Percentiles rank a stretch among this genome's conserved stretches.
These are phyloP conservation scores for Hecatera dysodea DNA, from an alignment of 2,888 invertebrate genomes.

Conservation along the genomic window DNA sequence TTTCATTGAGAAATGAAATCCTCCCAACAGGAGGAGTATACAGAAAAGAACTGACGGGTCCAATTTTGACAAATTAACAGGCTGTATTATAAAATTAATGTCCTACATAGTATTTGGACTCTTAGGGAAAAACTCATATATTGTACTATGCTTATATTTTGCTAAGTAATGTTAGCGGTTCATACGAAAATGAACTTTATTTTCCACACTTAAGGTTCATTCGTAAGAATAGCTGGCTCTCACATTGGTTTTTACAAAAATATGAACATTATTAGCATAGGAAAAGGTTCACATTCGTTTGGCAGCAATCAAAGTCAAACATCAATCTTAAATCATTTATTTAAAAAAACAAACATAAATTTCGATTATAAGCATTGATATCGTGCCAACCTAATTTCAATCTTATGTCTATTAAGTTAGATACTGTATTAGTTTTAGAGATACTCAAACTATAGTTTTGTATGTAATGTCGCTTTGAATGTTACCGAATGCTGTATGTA, in stretches of 20 bases:
- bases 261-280: no score
- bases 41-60: background rate
- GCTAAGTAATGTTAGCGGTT: background rate
- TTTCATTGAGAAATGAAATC: background rate
- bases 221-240: background rate
- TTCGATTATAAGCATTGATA: constrained; percentile 1
- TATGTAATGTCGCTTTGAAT: constrained; percentile 52
- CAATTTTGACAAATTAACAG: background rate
- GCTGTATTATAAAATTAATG: background rate
- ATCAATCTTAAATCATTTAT: background rate
- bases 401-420: constrained; percentile 27
- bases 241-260: background rate
- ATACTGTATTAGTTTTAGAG: constrained; percentile 30
- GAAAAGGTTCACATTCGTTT: background rate
- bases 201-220: background rate
- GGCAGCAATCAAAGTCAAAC: background rate
- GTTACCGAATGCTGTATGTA: constrained; percentile 53
- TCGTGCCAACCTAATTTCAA: constrained; percentile 56
- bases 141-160: background rate
- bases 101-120: background rate
- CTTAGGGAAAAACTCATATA: background rate
- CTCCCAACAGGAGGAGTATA: no score
- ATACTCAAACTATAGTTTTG: constrained; percentile 33
- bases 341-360: background rate
- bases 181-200: background rate